Evolutionary conservation across 2,797 vertebrate genomes (phyloP).

Genomic region (Decapterus maruadsi): DNA sequence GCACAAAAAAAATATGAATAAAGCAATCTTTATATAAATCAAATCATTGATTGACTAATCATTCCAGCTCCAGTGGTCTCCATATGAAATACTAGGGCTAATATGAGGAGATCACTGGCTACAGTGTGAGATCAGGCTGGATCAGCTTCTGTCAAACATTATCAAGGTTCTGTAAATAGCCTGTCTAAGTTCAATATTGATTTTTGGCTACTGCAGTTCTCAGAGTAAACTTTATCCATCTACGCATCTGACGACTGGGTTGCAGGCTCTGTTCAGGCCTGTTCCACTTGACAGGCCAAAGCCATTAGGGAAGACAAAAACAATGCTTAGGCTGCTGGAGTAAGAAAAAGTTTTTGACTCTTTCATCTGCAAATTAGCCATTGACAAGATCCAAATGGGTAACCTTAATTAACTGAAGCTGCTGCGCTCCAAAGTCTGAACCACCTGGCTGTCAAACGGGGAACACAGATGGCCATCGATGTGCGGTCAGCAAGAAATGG

Average conservation of each 20-base stretch:
- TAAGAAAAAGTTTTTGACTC: constrained; percentile 38
- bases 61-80: not conserved
- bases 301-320: constrained; percentile 49
- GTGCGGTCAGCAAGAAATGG: constrained; percentile 48
- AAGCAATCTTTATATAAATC: not conserved
- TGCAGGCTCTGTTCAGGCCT: constrained; percentile 34
- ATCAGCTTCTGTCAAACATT: constrained; percentile 70
- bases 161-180: constrained; percentile 72
- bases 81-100: not conserved
- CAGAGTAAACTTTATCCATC: constrained; percentile 61
- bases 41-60: not conserved
- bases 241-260: constrained; percentile 45
- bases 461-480: constrained; percentile 56
- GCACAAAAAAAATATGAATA: not conserved
- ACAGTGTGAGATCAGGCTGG: constrained; percentile 36
- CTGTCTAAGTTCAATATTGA: constrained; percentile 72
- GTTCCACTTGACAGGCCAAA: constrained; percentile 46
- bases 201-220: constrained; percentile 60
- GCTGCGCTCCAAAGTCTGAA: constrained; percentile 52
- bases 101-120: not conserved
- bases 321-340: constrained; percentile 30
- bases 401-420: constrained; percentile 72
- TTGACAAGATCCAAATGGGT: constrained; percentile 68
- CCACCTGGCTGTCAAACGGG: constrained; percentile 69
- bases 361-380: constrained; percentile 62